Conservation (phyloP, 2,888 invertebrate genomes). For the Alentia gelatinosa region DNA sequence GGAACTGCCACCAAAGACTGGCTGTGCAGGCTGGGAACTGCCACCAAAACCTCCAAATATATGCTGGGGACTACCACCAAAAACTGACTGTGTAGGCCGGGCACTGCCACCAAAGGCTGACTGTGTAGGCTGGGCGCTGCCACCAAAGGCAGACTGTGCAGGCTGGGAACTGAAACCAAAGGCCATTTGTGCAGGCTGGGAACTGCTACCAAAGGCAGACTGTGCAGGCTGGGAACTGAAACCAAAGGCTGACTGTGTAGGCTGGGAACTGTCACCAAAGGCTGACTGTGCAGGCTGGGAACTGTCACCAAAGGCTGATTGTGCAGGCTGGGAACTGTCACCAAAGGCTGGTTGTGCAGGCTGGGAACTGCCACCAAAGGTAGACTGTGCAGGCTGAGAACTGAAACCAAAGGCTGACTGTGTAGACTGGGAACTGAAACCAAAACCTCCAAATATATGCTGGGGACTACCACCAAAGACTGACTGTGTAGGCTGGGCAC, state of each 20-base stretch:
- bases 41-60: neutral
- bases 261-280: neutral
- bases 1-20: neutral
- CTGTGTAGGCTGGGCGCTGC: neutral
- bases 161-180: neutral
- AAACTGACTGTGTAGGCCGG: neutral
- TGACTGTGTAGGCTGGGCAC: neutral
- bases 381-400: neutral
- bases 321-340: neutral
- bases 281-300: neutral
- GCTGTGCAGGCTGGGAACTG: neutral
- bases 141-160: neutral
- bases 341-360: neutral
- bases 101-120: neutral
- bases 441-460: neutral
- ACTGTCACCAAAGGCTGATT: neutral
- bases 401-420: neutral
- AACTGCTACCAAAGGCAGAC: neutral
- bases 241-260: neutral
- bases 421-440: neutral
- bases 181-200: neutral
- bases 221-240: neutral
- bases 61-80: neutral
- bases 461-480: neutral
- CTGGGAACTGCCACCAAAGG: neutral